Evolutionary conservation across 1,140 invertebrate genomes (phyloP), one percentile per base, ranked within the genome.

Genomic region (Coboldia fuscipes): DNA sequence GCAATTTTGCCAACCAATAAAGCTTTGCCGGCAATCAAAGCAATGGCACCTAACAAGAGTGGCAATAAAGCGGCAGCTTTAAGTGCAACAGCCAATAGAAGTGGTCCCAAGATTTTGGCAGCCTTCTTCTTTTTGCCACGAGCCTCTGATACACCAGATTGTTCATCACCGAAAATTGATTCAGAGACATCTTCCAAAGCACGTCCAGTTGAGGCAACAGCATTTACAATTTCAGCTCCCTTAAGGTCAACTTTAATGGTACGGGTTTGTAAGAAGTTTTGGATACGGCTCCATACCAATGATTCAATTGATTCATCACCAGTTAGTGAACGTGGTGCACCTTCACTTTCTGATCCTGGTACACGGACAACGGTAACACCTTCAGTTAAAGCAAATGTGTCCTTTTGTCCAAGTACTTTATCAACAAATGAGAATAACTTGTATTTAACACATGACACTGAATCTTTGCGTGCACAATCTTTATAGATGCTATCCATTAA

Each of bases 371-470:
- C 72, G 3, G 77, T 80, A 13, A 83, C 74, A 15, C 77, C 78
- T 39, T 84, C 77, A 35, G 74, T 72, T 12, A 84, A 49, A 1
- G 71, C 69, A 45, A 80, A 80, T 31, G 66, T 67, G 41, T 82
- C 78, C 51, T 75, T 80, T 41, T 74, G 68, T 2, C 67, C 66
- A 15, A 82, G 57, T 61, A 78, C 72, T 50, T 81, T 80, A 55
- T 83, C 79, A 18, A 82, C 73, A 51, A 73, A 80, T 1, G 74
- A 70, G 58, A 81, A 80, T 39, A 84, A 65, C 49, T 82, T 83
- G 60, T 79, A 77, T 51, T 82, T 83, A 38, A 83, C 65, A 48
- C 79, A 84, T 50, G 70, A 70, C 20, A 75, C 67, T 2, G 77
- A 77, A 45, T 82, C 77, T 54, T 81, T 82, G 40, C 70, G 65